Percentiles rank a stretch among this genome's conserved stretches.
Conservation (phyloP, 2,797 vertebrate species). For the Fistularia tabacaria region DNA sequence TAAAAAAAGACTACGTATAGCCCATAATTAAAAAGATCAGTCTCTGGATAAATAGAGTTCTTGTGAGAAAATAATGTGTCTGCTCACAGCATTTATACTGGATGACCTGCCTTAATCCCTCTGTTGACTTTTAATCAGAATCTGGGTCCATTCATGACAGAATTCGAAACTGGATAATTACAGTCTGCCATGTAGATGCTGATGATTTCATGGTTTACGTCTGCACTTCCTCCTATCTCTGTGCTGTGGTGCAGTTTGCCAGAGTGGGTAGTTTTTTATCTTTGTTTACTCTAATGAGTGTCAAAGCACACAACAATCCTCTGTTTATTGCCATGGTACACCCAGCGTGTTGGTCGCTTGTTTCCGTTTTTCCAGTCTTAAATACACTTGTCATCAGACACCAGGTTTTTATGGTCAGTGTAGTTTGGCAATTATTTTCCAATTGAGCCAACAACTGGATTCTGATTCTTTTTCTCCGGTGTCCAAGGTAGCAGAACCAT, state of each 20-base stretch:
- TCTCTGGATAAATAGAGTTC: conserved; percentile 46
- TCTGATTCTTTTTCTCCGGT: neutral
- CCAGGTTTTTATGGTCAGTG: conserved; percentile 18
- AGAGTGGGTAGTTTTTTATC: conserved; percentile 28
- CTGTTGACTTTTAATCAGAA: conserved; percentile 43
- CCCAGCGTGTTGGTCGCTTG: conserved; percentile 29
- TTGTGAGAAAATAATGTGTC: conserved; percentile 41
- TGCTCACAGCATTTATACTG: conserved; percentile 20
- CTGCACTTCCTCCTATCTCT: conserved; percentile 22
- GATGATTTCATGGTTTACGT: conserved; percentile 9
- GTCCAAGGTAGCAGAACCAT: conserved; percentile 19
- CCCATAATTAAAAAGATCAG: conserved; percentile 52
- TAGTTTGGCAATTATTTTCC: conserved; percentile 33
- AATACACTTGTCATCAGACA: conserved; percentile 41
- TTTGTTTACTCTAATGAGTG: conserved; percentile 49
- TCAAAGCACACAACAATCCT: conserved; percentile 51
- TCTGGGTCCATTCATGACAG: conserved; percentile 23
- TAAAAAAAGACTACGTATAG: conserved; percentile 25
- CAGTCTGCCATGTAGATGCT: conserved; percentile 8
- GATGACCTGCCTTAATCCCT: conserved; percentile 20
- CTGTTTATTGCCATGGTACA: conserved; percentile 49
- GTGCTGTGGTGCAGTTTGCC: conserved; percentile 18
- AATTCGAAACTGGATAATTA: conserved; percentile 40
- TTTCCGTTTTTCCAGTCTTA: conserved; percentile 29
- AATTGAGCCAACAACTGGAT: conserved; percentile 29